Percentiles rank a stretch among this genome's conserved stretches.
phyloP scores from a whole-genome alignment of 2,888 invertebrate genomes.

The Maniola hyperantus region DNA sequence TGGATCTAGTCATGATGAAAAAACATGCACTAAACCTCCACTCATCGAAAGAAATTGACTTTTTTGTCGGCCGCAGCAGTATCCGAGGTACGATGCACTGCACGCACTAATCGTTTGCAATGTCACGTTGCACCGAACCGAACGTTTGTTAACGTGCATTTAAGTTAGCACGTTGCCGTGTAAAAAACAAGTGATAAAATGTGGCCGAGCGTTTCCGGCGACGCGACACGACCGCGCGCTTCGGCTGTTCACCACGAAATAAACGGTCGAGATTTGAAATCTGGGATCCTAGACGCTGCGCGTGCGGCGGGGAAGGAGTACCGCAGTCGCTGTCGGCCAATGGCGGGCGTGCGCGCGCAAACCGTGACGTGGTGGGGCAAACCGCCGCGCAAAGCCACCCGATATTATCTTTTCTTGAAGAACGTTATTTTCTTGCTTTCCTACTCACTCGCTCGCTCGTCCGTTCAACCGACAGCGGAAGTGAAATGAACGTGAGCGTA shows the following conservation, averaged over 20 bases:
- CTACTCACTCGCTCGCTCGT: constrained; percentile 62
- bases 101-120: constrained; percentile 76
- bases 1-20: constrained; percentile 89
- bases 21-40: constrained; percentile 90
- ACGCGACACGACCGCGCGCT: constrained; percentile 60
- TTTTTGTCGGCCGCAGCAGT: constrained; percentile 50
- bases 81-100: constrained; percentile 67
- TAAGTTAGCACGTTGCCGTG: constrained; percentile 73
- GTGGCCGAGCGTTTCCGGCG: constrained; percentile 52
- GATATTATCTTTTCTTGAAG: constrained; percentile 78
- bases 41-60: constrained; percentile 86
- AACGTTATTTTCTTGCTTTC: constrained; percentile 80
- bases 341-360: constrained; percentile 64
- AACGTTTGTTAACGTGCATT: constrained; percentile 39
- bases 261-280: constrained; percentile 83
- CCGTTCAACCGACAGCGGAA: constrained; percentile 79
- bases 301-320: constrained; percentile 62
- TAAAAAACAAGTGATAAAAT: constrained; percentile 52
- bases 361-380: constrained; percentile 65
- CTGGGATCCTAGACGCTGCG: constrained; percentile 78
- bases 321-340: constrained; percentile 55
- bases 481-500: constrained; percentile 78
- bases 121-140: constrained; percentile 77
- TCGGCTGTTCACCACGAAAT: constrained; percentile 74
- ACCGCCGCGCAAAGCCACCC: constrained; percentile 50